Percentiles rank a stretch among this genome's conserved stretches.
Evolutionary conservation across 2,888 invertebrate species (phyloP).

Genomic region (Aelia acuminata): DNA sequence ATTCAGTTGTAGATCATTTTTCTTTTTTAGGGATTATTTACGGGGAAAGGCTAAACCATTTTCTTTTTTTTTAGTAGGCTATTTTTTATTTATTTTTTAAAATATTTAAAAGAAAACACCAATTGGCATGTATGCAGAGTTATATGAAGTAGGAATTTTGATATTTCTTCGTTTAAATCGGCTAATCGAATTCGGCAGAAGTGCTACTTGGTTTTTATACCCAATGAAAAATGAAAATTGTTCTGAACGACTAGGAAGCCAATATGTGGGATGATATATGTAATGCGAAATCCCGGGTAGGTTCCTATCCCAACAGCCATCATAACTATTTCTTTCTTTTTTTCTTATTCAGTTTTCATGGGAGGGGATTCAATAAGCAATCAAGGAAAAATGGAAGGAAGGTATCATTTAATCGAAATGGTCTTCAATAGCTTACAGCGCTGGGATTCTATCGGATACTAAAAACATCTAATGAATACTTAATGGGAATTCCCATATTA

Average conservation of each 20-base stretch:
- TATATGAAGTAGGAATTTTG: too few species aligned
- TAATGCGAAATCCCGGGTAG: not conserved
- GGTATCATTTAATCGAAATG: not conserved
- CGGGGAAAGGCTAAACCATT: too few species aligned
- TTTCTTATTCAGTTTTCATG: not conserved
- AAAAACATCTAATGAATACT: not conserved
- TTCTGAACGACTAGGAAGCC: not conserved
- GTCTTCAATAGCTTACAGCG: not conserved
- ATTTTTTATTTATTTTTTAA: too few species aligned
- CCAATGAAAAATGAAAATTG: not conserved
- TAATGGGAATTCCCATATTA: not conserved
- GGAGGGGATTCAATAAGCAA: not conserved
- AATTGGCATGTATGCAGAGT: too few species aligned
- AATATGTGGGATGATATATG: slow-evolving; percentile 16
- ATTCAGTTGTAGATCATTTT: not conserved
- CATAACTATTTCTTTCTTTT: slow-evolving; percentile 19
- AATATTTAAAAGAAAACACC: too few species aligned
- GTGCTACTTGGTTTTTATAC: slow-evolving; percentile 8
- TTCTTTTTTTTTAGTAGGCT: too few species aligned
- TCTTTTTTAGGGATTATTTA: not conserved
- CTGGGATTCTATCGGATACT: not conserved
- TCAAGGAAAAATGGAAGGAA: not conserved
- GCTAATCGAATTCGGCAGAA: not conserved
- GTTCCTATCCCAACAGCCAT: not conserved
- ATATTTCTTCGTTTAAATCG: too few species aligned